These are phyloP conservation scores for Stegastes partitus DNA, from an alignment of 2,113 vertebrate species.

Conservation along the genomic window DNA sequence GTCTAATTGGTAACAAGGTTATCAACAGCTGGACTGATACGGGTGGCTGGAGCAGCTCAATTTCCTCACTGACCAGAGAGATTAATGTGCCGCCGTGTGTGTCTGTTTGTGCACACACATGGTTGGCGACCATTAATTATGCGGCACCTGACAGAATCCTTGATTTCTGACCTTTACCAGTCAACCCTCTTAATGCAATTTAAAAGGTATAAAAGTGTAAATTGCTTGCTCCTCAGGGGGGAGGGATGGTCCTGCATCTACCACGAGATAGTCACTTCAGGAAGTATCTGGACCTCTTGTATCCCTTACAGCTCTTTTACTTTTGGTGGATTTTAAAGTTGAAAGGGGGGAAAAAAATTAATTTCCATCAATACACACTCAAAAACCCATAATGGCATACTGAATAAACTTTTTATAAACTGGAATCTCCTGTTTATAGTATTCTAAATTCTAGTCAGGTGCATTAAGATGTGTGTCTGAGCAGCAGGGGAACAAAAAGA, in stretches of 20 bases:
- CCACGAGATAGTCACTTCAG: neutral
- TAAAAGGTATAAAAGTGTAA: neutral
- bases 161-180: slow-evolving; percentile 3
- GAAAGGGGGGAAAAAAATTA: no score
- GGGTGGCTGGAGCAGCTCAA: slow-evolving; percentile 54
- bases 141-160: slow-evolving; percentile 2
- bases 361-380: no score
- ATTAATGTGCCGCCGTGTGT: slow-evolving; percentile 14
- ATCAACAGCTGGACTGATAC: slow-evolving; percentile 66
- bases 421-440: no score
- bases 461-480: no score
- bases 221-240: neutral
- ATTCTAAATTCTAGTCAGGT: no score
- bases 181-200: slow-evolving; percentile 5
- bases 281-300: neutral
- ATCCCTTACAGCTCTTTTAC: no score
- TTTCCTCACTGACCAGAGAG: slow-evolving; percentile 30
- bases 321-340: no score
- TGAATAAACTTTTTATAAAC: no score
- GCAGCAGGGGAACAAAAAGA: neutral
- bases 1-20: slow-evolving; percentile 73
- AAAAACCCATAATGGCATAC: no score
- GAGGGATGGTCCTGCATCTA: neutral
- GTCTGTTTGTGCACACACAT: slow-evolving; percentile 6
- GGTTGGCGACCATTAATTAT: slow-evolving; percentile 4